Base-by-base conservation (phyloP, 2,888 invertebrate genomes). In the Noctua pronuba region DNA sequence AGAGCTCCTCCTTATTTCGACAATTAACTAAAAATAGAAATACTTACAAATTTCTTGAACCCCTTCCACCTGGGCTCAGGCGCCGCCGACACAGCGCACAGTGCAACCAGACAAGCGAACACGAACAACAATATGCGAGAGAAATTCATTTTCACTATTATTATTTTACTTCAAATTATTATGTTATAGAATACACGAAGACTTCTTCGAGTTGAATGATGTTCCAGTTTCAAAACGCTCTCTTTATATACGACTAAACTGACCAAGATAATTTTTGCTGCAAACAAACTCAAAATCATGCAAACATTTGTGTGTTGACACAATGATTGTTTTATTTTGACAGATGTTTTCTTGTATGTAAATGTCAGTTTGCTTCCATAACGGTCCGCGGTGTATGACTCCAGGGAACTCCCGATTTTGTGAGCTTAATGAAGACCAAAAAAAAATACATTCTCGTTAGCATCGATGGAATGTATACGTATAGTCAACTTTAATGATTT, bases 1-100 rank as follows among this genome's bases (percentile, higher is more conserved):
- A n/a, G n/a, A n/a, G n/a, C n/a, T n/a, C n/a, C n/a, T n/a, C n/a
- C n/a, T 31, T 3, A 60, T 31, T 60, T 31, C 18, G 8, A 60
- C 3, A 31, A 2, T 31, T 4, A 60, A n/a, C n/a, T n/a, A 8
- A 28, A 31, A 24, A 21, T 49, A 18, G 8, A 73, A 41, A 21
- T 64, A 92, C 93, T 94, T 88, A 94, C 94, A 89, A 94, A 87
- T 91, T 92, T 94, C 85, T 94, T 94, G 76, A 94, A 94, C 13
- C 92, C 76, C 70, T 92, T 94, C 93, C 94, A 94, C 78, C 88
- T 88, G 0, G 94, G 94, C 49, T 91, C 90, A 1, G 93, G 94
- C 16, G 92, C 92, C 2, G 91, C 93, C 4, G 92, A 88, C 0
- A 93, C 93, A 8, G 90, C 75, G 35, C 87, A 86, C 76, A 94